Evolutionary conservation across 2,113 vertebrate species (phyloP).

Genomic region (Menura novaehollandiae): DNA sequence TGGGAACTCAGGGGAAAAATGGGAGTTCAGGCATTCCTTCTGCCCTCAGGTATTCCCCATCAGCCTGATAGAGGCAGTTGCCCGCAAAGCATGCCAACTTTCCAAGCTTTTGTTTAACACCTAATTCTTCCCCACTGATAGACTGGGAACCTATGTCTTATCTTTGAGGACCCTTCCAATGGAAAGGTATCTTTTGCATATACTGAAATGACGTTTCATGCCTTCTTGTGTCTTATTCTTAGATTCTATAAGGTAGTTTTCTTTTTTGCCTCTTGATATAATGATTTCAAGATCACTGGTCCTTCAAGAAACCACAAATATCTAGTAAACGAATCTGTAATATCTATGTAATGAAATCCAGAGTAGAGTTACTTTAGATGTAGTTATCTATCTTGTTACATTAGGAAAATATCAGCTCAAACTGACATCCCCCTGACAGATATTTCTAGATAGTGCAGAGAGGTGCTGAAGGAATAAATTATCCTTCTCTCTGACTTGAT

Average conservation of each 20-base stretch:
- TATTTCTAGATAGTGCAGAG: not conserved
- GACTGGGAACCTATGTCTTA: not conserved
- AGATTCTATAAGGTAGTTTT: not conserved
- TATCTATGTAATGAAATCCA: not conserved
- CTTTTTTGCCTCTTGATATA: not conserved
- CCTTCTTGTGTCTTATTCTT: not conserved
- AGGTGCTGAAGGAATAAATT: not conserved
- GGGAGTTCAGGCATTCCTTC: not conserved
- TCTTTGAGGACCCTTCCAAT: not conserved
- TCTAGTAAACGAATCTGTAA: not conserved
- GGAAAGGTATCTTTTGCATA: not conserved
- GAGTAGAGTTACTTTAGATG: not conserved
- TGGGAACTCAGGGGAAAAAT: not conserved
- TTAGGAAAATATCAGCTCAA: not conserved
- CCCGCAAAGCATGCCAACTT: not conserved
- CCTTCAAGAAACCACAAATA: not conserved
- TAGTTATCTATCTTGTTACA: not conserved
- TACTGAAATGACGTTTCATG: not conserved
- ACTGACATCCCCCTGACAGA: not conserved
- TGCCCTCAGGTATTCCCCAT: not conserved
- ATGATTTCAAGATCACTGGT: not conserved
- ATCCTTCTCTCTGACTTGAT: not conserved
- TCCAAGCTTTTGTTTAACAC: not conserved
- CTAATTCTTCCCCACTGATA: not conserved
- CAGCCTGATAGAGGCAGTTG: not conserved